These are phyloP conservation scores for Cyprichromis sp. DNA, from an alignment of 2,113 vertebrate species.

Conservation along the genomic window DNA sequence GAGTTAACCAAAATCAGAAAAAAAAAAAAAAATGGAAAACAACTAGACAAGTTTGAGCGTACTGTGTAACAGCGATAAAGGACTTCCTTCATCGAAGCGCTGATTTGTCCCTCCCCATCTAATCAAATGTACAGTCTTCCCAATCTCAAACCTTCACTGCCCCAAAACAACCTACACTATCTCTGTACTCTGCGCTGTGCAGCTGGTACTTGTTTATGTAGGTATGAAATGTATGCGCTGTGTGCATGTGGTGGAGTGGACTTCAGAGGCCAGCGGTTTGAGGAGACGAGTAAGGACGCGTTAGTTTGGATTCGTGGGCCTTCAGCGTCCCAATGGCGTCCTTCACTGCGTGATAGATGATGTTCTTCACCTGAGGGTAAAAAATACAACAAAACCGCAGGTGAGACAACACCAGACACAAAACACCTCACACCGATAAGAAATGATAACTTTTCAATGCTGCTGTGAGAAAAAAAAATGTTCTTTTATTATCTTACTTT, in stretches of 20 bases:
- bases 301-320: conserved; percentile 90
- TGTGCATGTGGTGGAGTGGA: conserved; percentile 45
- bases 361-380: conserved; percentile 92
- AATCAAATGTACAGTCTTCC: conserved; percentile 16
- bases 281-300: conserved; percentile 80
- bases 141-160: neutral
- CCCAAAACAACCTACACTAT: conserved; percentile 27
- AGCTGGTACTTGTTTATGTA: conserved; percentile 13
- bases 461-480: neutral
- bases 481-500: neutral
- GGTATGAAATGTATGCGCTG: neutral
- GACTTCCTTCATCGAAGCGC: conserved; percentile 60
- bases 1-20: conserved; percentile 48
- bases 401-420: neutral
- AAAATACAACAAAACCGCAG: neutral
- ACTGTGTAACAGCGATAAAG: conserved; percentile 68
- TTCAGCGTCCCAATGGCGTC: conserved; percentile 96
- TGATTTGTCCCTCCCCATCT: conserved; percentile 17
- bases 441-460: neutral
- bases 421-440: neutral
- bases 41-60: conserved; percentile 59
- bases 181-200: conserved; percentile 27
- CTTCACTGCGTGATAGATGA: conserved; percentile 99
- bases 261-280: conserved; percentile 24
- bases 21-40: conserved; percentile 48